Conservation (phyloP, 2,113 vertebrate genomes). For the Siphamia tubifer region DNA sequence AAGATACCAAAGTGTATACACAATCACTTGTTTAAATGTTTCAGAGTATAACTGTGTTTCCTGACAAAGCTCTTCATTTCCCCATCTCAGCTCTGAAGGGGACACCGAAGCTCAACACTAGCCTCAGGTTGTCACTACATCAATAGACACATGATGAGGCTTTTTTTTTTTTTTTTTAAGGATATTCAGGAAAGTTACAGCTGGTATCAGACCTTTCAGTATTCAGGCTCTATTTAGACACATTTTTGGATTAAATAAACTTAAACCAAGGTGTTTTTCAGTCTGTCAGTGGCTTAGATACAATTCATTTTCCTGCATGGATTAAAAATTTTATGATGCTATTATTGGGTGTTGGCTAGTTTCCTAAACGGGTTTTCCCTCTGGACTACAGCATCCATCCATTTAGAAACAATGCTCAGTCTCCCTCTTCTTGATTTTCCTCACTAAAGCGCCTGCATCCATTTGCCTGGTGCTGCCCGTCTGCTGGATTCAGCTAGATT, state of each 20-base stretch:
- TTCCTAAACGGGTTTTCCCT: constrained; percentile 60
- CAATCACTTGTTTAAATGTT: constrained; percentile 57
- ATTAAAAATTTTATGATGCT: constrained; percentile 62
- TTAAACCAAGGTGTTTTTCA: constrained; percentile 7
- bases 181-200: no score
- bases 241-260: not conserved
- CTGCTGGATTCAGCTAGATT: constrained; percentile 60
- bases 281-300: not conserved
- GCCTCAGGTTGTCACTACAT: not conserved
- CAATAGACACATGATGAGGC: not conserved
- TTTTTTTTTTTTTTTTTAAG: not conserved
- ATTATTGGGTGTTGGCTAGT: constrained; percentile 61
- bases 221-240: not conserved
- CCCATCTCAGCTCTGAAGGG: not conserved
- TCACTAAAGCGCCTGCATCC: constrained; percentile 48
- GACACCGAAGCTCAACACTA: not conserved
- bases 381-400: constrained; percentile 57
- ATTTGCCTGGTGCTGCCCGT: constrained; percentile 53
- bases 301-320: constrained; percentile 38
- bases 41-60: constrained; percentile 18
- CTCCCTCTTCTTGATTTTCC: constrained; percentile 39
- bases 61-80: constrained; percentile 33
- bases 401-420: constrained; percentile 59
- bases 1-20: constrained; percentile 51
- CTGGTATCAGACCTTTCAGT: not conserved